These are phyloP conservation scores for Nymphicus hollandicus DNA, from an alignment of 2,113 vertebrate species.

Conservation along the genomic window DNA sequence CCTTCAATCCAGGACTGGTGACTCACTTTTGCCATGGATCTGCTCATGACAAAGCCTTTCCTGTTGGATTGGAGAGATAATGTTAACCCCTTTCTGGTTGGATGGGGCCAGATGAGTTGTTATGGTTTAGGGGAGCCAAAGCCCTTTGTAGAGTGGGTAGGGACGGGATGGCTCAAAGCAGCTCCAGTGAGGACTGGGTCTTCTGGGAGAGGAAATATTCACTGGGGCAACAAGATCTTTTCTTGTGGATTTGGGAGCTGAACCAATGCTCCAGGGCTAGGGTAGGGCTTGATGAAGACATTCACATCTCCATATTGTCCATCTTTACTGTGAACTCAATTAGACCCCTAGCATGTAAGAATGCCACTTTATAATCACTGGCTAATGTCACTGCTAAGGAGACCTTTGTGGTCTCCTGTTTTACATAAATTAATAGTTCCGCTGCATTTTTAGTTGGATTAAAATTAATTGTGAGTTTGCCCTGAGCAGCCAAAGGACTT, in stretches of 20 bases:
- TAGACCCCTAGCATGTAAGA: neutral
- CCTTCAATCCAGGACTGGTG: accelerated
- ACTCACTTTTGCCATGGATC: neutral
- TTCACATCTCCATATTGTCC: neutral
- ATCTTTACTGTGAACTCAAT: neutral
- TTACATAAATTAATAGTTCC: neutral
- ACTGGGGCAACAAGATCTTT: accelerated
- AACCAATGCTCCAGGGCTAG: too few species aligned
- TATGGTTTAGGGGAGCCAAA: neutral
- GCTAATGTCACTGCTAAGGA: neutral
- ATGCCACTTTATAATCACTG: neutral
- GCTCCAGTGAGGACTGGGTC: accelerated
- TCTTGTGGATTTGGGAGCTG: neutral
- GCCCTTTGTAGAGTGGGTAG: neutral
- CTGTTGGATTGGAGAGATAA: accelerated
- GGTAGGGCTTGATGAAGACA: neutral
- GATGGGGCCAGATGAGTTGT: accelerated
- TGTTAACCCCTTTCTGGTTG: neutral
- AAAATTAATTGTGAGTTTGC: neutral
- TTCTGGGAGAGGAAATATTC: neutral
- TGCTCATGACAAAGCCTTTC: neutral
- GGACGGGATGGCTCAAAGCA: accelerated
- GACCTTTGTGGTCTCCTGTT: neutral
- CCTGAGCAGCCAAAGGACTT: neutral
- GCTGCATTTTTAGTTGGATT: neutral